Percentiles rank a stretch among this genome's conserved stretches.
phyloP scores from a whole-genome alignment of 2,797 vertebrate species.

The Chelon labrosus region DNA sequence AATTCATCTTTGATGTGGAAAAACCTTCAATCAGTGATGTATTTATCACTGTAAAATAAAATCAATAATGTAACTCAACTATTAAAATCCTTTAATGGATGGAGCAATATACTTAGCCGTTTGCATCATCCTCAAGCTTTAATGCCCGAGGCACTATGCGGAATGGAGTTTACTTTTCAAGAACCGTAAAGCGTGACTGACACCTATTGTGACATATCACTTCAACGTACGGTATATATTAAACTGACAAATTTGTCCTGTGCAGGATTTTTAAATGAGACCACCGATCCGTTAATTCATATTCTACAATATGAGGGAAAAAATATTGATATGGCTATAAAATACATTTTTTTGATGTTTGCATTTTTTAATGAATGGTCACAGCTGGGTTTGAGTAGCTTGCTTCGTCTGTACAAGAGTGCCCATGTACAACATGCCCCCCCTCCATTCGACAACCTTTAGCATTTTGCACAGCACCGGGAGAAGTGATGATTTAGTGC shows the following conservation, averaged over 20 bases:
- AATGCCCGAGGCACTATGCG: slow-evolving; percentile 73
- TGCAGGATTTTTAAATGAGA: slow-evolving; percentile 22
- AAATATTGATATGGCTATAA: slow-evolving; percentile 11
- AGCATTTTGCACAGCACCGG: slow-evolving; percentile 61
- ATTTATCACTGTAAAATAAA: slow-evolving; percentile 88
- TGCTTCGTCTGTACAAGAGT: slow-evolving; percentile 46
- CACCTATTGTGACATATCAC: slow-evolving; percentile 69
- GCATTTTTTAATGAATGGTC: slow-evolving; percentile 2
- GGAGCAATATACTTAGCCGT: slow-evolving; percentile 85
- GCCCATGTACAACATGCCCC: slow-evolving; percentile 21
- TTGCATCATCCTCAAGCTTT: slow-evolving; percentile 83
- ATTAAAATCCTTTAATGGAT: slow-evolving; percentile 89
- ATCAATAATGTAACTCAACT: slow-evolving; percentile 86
- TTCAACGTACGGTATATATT: slow-evolving; percentile 45
- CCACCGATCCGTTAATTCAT: slow-evolving; percentile 10
- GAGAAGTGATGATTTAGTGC: slow-evolving; percentile 71
- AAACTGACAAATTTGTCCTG: slow-evolving; percentile 40
- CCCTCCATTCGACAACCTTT: slow-evolving; percentile 54
- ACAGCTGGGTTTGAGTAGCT: slow-evolving; percentile 16
- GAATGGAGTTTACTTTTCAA: slow-evolving; percentile 66
- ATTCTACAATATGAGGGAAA: neutral
- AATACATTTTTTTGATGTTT: neutral
- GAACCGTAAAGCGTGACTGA: slow-evolving; percentile 74
- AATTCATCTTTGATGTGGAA: slow-evolving; percentile 77
- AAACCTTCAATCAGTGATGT: slow-evolving; percentile 86